A percentile compares a stretch with the other conserved stretches of the same genome.
Conservation (phyloP, 2,797 vertebrate genomes). For the Octomys mimax region DNA sequence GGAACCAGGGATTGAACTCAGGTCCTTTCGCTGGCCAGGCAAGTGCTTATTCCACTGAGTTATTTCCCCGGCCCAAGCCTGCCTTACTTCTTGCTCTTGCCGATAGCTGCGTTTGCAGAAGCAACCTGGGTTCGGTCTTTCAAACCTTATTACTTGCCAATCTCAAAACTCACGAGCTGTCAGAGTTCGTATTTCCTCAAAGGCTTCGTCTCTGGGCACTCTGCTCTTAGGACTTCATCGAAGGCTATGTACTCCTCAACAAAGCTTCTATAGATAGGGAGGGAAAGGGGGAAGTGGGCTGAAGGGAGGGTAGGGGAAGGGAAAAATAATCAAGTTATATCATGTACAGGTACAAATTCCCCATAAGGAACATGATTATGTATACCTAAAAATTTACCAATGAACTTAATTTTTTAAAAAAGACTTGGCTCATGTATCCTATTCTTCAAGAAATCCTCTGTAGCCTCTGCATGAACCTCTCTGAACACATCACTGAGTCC, state of each 20-base stretch:
- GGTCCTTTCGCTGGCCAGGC: no score
- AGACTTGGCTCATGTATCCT: neutral
- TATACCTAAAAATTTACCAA: neutral
- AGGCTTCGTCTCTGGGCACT: neutral
- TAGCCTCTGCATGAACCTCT: neutral
- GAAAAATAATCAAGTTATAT: neutral
- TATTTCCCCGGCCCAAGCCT: no score
- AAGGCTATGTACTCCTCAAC: conserved; percentile 4
- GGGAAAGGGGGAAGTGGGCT: neutral
- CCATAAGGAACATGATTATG: neutral
- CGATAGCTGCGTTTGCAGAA: neutral
- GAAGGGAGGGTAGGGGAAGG: neutral
- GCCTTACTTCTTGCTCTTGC: neutral
- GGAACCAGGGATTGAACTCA: no score
- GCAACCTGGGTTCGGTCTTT: neutral
- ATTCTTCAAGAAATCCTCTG: neutral
- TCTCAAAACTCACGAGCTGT: neutral
- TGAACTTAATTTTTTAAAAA: neutral
- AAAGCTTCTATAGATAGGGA: neutral
- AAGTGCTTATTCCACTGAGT: no score
- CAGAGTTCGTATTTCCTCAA: neutral
- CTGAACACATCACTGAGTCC: neutral
- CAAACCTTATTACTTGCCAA: neutral
- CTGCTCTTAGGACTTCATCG: neutral
- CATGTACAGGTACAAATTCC: neutral